Percentiles rank a stretch among this genome's conserved stretches.
phyloP scores from a whole-genome alignment of 2,888 invertebrate species.

The Drosophila dives region DNA sequence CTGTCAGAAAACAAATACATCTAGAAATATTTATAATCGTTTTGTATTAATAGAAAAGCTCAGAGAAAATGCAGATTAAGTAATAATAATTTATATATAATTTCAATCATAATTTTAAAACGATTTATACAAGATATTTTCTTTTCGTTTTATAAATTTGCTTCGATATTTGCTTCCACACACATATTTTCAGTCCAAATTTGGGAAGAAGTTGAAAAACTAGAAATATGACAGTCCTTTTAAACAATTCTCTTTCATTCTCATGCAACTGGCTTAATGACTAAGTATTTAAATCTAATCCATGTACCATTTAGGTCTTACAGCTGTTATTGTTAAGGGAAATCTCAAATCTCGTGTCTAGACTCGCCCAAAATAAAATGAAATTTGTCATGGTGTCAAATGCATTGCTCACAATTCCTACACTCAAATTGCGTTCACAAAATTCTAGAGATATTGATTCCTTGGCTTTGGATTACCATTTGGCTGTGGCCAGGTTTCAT shows the following conservation, averaged over 20 bases:
- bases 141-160: background rate
- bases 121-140: background rate
- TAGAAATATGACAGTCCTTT: background rate
- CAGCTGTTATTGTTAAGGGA: slow-evolving; percentile 24
- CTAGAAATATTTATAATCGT: background rate
- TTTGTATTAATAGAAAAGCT: background rate
- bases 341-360: slow-evolving; percentile 30
- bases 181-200: background rate
- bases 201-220: too few species aligned
- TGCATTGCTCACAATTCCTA: slow-evolving; percentile 11
- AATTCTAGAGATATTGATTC: slow-evolving; percentile 45
- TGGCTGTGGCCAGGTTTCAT: slow-evolving; percentile 63
- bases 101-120: background rate
- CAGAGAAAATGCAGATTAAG: background rate
- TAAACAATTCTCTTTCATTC: background rate
- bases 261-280: slow-evolving; percentile 33
- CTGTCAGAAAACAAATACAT: background rate
- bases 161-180: background rate
- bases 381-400: slow-evolving; percentile 50
- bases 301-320: slow-evolving; percentile 4
- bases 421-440: slow-evolving; percentile 40
- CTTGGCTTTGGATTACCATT: slow-evolving; percentile 49
- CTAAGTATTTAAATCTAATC: slow-evolving; percentile 30
- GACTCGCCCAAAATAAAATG: slow-evolving; percentile 16
- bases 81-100: background rate